Evolutionary conservation across 2,113 vertebrate species (phyloP), one percentile per base, ranked within the genome.

Genomic region (Helogale parvula): DNA sequence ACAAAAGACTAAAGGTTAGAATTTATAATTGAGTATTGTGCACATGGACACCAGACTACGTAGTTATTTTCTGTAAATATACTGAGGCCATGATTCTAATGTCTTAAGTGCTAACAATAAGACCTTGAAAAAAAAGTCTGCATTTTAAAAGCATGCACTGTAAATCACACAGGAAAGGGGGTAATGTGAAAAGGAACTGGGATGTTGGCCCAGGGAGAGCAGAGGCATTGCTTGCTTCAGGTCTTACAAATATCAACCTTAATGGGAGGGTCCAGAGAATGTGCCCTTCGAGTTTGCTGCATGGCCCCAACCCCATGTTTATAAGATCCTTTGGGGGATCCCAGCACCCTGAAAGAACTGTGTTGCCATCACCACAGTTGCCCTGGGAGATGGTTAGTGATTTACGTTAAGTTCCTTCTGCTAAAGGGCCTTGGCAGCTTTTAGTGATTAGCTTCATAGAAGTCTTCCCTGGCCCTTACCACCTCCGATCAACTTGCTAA

Each of bases 71-170:
- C 92, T 82, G 35, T 74, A 96, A 97, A 83, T 91, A 69, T 27
- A 47, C 68, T 3, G 69, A 85, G 23, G 60, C 57, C 86, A 71
- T 60, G 54, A 69, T 85, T 97, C 81, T 92, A 96, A 88, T 63
- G 84, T 77, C 93, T 98, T 87, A 93, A 93, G 94, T 41, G 31
- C 92, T 92, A 88, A 97, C 71, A 93, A 97, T 95, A 92, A 97
- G 97, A 92, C 60, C 69, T 90, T 84, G 88, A 31, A 41, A 60
- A 57, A 85, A 89, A 95, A 94, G 41, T 94, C 97, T 97, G 81
- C 92, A 88, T 93, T 83, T 97, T 87, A 94, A 97, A 95, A 97
- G 93, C 95, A 31, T 25, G n/a, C 52, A 47, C 84, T 94, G 89
- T 98, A 97, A 97, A 98, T 97, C 96, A 87, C 0, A 29, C 57